phyloP scores from a whole-genome alignment of 64 coral and sea anemone genomes.

The Stichodactyla helianthus region DNA sequence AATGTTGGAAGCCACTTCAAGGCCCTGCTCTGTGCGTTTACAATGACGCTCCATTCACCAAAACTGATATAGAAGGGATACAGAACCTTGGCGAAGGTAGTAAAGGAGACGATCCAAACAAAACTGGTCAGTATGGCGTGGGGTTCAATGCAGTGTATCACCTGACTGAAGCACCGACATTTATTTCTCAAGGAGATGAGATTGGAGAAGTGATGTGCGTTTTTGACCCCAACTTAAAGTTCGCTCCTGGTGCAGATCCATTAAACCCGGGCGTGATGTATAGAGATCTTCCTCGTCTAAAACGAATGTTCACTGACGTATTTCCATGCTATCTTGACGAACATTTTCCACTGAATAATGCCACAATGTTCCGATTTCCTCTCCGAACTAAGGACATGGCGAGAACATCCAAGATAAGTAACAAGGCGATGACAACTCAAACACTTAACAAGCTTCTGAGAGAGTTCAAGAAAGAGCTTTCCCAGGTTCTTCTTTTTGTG shows the following conservation, averaged over 20 bases:
- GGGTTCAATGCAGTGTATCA: constrained; percentile 93
- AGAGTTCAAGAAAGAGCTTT: constrained; percentile 36
- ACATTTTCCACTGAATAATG: constrained; percentile 45
- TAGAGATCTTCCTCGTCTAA: constrained; percentile 26
- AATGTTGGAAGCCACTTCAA: constrained; percentile 71
- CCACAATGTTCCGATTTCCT: constrained; percentile 65
- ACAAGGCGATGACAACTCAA: not conserved
- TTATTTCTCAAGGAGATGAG: constrained; percentile 55
- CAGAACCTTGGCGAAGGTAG: constrained; percentile 74
- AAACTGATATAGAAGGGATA: constrained; percentile 61
- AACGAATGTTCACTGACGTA: constrained; percentile 43
- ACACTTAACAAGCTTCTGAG: constrained; percentile 29
- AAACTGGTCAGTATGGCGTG: constrained; percentile 80
- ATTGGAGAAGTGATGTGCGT: constrained; percentile 70
- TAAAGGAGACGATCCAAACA: constrained; percentile 83
- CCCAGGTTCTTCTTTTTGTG: constrained; percentile 54
- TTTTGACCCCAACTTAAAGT: constrained; percentile 68
- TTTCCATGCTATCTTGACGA: constrained; percentile 66
- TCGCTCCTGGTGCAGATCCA: constrained; percentile 47
- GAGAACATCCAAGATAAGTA: constrained; percentile 31
- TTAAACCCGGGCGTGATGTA: constrained; percentile 60
- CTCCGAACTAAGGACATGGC: constrained; percentile 35
- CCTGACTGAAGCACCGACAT: constrained; percentile 73
- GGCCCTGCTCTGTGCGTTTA: constrained; percentile 85
- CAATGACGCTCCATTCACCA: constrained; percentile 78